Percentiles rank a stretch among this genome's conserved stretches.
phyloP scores from a whole-genome alignment of 2,797 vertebrate genomes.

The Centropyge bicolor region DNA sequence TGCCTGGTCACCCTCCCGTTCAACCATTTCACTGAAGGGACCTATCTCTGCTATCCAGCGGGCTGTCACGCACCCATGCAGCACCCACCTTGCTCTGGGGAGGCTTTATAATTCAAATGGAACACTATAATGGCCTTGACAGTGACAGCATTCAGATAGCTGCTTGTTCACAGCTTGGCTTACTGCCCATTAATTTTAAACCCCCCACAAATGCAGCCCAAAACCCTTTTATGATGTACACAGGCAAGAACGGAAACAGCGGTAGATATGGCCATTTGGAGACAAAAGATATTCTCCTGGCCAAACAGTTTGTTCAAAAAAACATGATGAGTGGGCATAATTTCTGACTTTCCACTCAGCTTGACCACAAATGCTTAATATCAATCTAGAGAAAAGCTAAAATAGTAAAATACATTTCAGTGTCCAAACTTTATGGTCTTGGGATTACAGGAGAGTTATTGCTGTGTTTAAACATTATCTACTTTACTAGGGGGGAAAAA shows the following conservation, averaged over 20 bases:
- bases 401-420: slow-evolving; percentile 27
- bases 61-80: slow-evolving; percentile 72
- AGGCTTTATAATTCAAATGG: slow-evolving; percentile 71
- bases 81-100: slow-evolving; percentile 67
- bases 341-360: slow-evolving; percentile 22
- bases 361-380: slow-evolving; percentile 10
- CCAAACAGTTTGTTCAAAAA: slow-evolving; percentile 19
- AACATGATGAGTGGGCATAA: slow-evolving; percentile 3
- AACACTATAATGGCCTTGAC: slow-evolving; percentile 71
- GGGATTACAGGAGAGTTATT: slow-evolving; percentile 31
- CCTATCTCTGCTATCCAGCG: slow-evolving; percentile 68
- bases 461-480: slow-evolving; percentile 17
- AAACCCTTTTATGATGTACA: slow-evolving; percentile 30
- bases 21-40: slow-evolving; percentile 72
- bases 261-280: slow-evolving; percentile 27
- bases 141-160: slow-evolving; percentile 63
- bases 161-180: slow-evolving; percentile 66
- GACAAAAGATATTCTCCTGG: slow-evolving; percentile 9
- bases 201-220: slow-evolving; percentile 23
- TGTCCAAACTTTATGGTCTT: slow-evolving; percentile 34
- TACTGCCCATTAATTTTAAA: slow-evolving; percentile 56
- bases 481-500: slow-evolving; percentile 21
- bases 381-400: slow-evolving; percentile 24
- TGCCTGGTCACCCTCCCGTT: slow-evolving; percentile 75
- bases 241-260: slow-evolving; percentile 25